These are phyloP conservation scores for Leptopterna dolabrata DNA, from an alignment of 2,888 invertebrate genomes.

Conservation along the genomic window DNA sequence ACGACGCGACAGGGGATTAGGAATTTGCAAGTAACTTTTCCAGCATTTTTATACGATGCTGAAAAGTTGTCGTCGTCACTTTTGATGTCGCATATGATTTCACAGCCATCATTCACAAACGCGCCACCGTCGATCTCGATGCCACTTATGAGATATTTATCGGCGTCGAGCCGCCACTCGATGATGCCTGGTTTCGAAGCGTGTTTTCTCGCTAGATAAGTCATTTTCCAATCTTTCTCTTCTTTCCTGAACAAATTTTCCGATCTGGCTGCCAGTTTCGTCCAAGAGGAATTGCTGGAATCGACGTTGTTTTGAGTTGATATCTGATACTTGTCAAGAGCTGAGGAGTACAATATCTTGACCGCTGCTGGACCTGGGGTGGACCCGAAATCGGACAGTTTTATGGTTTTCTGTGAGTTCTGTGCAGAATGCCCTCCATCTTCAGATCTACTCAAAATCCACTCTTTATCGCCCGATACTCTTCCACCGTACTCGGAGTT, in stretches of 20 bases:
- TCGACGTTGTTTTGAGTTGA: neutral
- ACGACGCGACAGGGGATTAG: neutral
- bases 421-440: neutral
- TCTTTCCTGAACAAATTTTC: constrained; percentile 32
- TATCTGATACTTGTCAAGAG: neutral
- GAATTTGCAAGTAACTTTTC: neutral
- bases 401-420: neutral
- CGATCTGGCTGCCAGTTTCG: neutral
- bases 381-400: neutral
- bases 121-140: neutral
- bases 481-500: constrained; percentile 13
- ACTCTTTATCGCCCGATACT: constrained; percentile 21
- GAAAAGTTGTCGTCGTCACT: neutral
- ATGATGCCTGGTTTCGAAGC: neutral
- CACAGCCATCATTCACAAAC: constrained; percentile 24
- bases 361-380: neutral
- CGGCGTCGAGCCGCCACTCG: constrained; percentile 34
- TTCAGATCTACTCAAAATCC: constrained; percentile 29
- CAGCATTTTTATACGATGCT: neutral
- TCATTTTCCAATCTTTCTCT: constrained; percentile 44
- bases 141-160: neutral
- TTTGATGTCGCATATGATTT: neutral
- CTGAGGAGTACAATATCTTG: constrained; percentile 2
- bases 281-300: neutral
- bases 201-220: constrained; percentile 24